A percentile compares a stretch with the other conserved stretches of the same genome.
These are phyloP conservation scores for Romanogobio albipinnatus DNA, from an alignment of 2,113 vertebrate genomes.

Conservation along the genomic window DNA sequence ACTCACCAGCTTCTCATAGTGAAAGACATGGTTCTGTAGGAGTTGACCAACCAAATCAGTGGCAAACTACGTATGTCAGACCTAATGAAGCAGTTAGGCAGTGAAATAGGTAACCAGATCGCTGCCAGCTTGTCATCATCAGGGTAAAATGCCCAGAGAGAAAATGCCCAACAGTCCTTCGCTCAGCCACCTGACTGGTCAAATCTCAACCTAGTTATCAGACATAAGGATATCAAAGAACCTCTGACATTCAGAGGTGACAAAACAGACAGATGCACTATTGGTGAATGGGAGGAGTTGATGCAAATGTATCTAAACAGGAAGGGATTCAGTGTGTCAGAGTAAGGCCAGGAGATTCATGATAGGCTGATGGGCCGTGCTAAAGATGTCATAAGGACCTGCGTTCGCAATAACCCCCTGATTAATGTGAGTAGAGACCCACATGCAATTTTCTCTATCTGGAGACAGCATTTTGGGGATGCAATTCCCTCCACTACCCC, in stretches of 20 bases:
- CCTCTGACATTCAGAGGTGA: not conserved
- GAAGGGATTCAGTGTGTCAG: not conserved
- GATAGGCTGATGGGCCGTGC: not conserved
- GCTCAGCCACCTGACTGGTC: not conserved
- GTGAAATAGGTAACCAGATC: not conserved
- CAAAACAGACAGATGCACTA: not conserved
- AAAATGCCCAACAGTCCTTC: not conserved
- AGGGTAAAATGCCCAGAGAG: not conserved
- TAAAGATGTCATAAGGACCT: slow-evolving; percentile 1
- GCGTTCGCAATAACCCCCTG: not conserved
- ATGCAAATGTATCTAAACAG: not conserved
- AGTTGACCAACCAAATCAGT: not conserved
- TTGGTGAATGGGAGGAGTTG: slow-evolving; percentile 16
- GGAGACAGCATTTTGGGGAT: not conserved
- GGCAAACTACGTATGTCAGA: slow-evolving; percentile 1
- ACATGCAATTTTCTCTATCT: not conserved
- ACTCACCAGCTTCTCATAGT: not conserved
- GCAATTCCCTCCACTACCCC: not conserved
- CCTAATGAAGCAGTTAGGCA: not conserved
- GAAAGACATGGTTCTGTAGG: not conserved
- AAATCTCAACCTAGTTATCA: not conserved
- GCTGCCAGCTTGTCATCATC: not conserved
- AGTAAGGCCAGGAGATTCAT: not conserved
- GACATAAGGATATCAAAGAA: slow-evolving; percentile 6
- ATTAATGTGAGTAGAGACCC: not conserved